Evolutionary conservation across 2,113 vertebrate genomes (phyloP), one percentile per base, ranked within the genome.

Genomic region (Lethenteron reissneri): DNA sequence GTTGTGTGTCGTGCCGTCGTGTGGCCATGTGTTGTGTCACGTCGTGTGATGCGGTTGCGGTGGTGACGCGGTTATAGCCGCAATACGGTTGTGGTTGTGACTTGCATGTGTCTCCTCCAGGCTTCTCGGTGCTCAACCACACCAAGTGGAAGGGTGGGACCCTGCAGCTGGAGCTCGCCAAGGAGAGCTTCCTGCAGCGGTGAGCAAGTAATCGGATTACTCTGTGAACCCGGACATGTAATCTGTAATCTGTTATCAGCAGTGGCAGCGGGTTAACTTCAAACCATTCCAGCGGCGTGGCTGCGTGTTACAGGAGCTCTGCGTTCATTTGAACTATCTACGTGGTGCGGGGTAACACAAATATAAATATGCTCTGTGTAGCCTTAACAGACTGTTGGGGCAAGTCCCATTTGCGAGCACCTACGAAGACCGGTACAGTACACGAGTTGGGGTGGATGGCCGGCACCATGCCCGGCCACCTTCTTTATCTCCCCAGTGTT

Each of bases 91-190:
- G 25, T 41, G 25, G 25, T 41, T 41, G 41, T 41, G 41, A 41
- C 41, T 41, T 41, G 41, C 5, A 41, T 64, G 74, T 78, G 10
- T 56, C 76, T 78, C 74, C 72, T 71, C 58, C 71, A 97, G 94
- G 94, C 77, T 60, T 91, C 75, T 88, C 85, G 1, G 2, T 85
- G 75, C 79, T 97, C 76, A 96, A 95, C 79, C 91, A 89, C 79
- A 84, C 89, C 56, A 90, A 86, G 78, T 96, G 91, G 94, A 96
- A 94, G 81, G 90, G 90, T 70, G 88, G 87, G 71, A 88, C 84
- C 1, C 78, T 99, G 70, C 86, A 94, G 78, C 90, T 99, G 69
- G 87, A 97, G 79, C 72, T 82, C 57, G 94, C 94, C 72, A 95
- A 87, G 76, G 88, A 94, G 82, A 92, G 87, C 74, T 92, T 96